A percentile compares a stretch with the other conserved stretches of the same genome.
phyloP scores from a whole-genome alignment of 35 echinoderm and acorn worm genomes.

The Apostichopus californicus region DNA sequence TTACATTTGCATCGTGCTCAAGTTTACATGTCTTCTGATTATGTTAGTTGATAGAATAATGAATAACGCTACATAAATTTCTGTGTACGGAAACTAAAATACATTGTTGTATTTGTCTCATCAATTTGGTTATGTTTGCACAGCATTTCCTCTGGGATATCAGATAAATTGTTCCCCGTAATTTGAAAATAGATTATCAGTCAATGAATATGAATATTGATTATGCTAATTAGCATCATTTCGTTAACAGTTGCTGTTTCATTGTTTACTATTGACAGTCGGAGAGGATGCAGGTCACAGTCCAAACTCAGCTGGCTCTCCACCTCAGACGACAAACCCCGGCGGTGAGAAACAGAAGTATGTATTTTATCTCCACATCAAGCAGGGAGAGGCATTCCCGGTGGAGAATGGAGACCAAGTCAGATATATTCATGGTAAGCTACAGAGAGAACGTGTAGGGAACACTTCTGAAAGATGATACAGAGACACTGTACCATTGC shows the following conservation, averaged over 20 bases:
- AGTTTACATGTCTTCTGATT: too few relatives aligned
- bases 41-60: too few relatives aligned
- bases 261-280: conserved; percentile 12
- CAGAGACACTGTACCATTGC: too few relatives aligned
- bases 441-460: background rate
- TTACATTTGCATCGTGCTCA: too few relatives aligned
- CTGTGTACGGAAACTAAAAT: background rate
- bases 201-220: too few relatives aligned
- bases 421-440: conserved; percentile 98
- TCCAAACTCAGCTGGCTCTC: conserved; percentile 50
- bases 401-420: conserved; percentile 98
- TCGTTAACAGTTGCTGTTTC: too few relatives aligned
- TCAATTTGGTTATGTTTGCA: background rate
- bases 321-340: conserved; percentile 34
- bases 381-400: conserved; percentile 93
- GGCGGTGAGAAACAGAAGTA: conserved; percentile 86
- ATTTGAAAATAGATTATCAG: too few relatives aligned
- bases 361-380: conserved; percentile 98
- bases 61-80: too few relatives aligned
- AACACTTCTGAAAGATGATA: too few relatives aligned
- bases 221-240: background rate
- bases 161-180: too few relatives aligned
- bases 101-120: background rate
- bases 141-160: background rate
- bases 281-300: conserved; percentile 50